Percentiles rank a stretch among this genome's conserved stretches.
Conservation (phyloP, 2,888 invertebrate genomes). For the Minunthozetes semirufus region DNA sequence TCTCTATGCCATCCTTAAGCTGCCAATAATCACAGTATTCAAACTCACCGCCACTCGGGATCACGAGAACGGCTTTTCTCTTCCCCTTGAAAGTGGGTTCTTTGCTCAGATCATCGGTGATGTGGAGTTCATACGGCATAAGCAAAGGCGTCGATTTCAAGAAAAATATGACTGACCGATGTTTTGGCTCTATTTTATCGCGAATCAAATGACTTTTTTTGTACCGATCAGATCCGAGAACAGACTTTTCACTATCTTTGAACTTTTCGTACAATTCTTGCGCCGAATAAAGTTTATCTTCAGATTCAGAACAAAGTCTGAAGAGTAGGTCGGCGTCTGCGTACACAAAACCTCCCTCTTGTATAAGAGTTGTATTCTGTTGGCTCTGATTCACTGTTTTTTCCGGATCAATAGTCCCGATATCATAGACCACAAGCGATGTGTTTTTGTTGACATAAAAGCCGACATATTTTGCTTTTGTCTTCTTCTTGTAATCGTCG, state of each 20-base stretch:
- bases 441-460: slow-evolving; percentile 11
- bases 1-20: slow-evolving; percentile 4
- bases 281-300: background rate
- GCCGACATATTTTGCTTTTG: background rate
- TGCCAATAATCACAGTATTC: slow-evolving; percentile 6
- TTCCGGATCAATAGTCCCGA: slow-evolving; percentile 2
- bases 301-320: background rate
- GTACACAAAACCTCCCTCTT: slow-evolving; percentile 21
- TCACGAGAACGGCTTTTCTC: background rate
- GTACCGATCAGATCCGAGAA: slow-evolving; percentile 6
- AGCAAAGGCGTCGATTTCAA: background rate
- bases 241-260: background rate
- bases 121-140: background rate
- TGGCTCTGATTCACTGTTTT: background rate
- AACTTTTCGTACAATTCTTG: slow-evolving; percentile 6
- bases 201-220: slow-evolving; percentile 24
- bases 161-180: background rate
- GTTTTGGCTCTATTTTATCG: background rate
- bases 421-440: slow-evolving; percentile 5
- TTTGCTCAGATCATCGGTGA: slow-evolving; percentile 13
- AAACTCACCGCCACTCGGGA: background rate
- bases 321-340: background rate
- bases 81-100: background rate
- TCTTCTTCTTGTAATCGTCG: background rate
- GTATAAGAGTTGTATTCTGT: background rate